phyloP scores from a whole-genome alignment of 2,888 invertebrate species.

The Acleris cristana region DNA sequence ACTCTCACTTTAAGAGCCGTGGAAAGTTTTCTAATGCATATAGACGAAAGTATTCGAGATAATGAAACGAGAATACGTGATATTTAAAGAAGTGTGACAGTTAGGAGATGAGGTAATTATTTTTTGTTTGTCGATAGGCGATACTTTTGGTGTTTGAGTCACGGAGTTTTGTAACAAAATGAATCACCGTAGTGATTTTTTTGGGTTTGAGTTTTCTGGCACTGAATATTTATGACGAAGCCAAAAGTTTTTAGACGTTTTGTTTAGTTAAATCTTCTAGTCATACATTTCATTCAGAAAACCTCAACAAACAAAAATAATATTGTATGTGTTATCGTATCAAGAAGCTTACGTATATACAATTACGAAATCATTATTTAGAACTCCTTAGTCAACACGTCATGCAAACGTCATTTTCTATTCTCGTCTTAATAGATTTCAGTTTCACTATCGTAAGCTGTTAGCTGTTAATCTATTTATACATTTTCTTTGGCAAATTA shows the following conservation, averaged over 20 bases:
- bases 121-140: constrained; percentile 38
- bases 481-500: constrained; percentile 2
- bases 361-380: constrained; percentile 12
- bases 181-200: constrained; percentile 14
- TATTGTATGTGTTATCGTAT: not conserved
- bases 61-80: constrained; percentile 28
- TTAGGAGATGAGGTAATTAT: constrained; percentile 40
- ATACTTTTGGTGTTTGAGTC: constrained; percentile 38
- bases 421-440: constrained; percentile 15
- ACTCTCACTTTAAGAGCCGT: not conserved
- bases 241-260: constrained; percentile 11
- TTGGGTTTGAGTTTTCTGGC: constrained; percentile 17
- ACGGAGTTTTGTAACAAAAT: constrained; percentile 36
- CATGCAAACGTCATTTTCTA: constrained; percentile 23
- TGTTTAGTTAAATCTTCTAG: constrained; percentile 7
- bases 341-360: not conserved
- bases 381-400: constrained; percentile 17
- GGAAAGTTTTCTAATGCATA: not conserved
- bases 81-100: constrained; percentile 39
- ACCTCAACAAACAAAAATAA: not conserved
- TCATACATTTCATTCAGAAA: not conserved
- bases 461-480: constrained; percentile 18
- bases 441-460: constrained; percentile 23
- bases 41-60: not conserved
- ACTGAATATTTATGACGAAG: not conserved